Evolutionary conservation across 2,113 vertebrate species (phyloP).

Genomic region (Hoplias malabaricus): DNA sequence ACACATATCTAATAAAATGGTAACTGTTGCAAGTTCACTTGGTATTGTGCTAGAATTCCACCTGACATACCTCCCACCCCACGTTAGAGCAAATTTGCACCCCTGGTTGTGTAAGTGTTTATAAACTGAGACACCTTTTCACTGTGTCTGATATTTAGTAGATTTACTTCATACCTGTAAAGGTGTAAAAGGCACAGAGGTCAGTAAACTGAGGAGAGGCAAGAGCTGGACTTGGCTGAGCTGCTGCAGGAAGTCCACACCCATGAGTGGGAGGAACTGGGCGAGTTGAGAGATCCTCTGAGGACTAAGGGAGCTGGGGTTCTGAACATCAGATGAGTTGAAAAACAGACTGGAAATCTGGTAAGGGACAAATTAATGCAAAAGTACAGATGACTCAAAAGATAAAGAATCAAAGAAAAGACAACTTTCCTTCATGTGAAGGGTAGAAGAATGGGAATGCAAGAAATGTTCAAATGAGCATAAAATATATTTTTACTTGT

Average conservation of each 20-base stretch:
- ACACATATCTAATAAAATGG: too few relatives aligned
- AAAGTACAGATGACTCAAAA: conserved; percentile 7
- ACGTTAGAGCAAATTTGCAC: too few relatives aligned
- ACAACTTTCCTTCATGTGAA: too few relatives aligned
- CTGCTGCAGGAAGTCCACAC: conserved; percentile 67
- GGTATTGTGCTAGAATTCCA: too few relatives aligned
- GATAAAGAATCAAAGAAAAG: too few relatives aligned
- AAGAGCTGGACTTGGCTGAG: conserved; percentile 66
- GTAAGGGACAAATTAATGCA: neutral
- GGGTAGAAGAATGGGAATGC: too few relatives aligned
- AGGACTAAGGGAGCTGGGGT: conserved; percentile 55
- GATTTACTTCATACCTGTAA: conserved; percentile 64
- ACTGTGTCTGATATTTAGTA: neutral
- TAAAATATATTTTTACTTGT: too few relatives aligned
- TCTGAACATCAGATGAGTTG: conserved; percentile 54
- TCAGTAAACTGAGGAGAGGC: conserved; percentile 56
- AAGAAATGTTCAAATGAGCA: too few relatives aligned
- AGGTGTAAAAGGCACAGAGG: conserved; percentile 65
- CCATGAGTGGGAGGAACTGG: conserved; percentile 68
- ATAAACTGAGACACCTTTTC: neutral
- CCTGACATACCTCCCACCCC: too few relatives aligned
- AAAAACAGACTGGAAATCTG: conserved; percentile 69
- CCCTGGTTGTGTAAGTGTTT: neutral
- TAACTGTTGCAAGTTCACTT: too few relatives aligned
- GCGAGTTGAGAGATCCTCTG: conserved; percentile 60